Evolutionary conservation across 2,797 vertebrate species (phyloP).

Genomic region (Apogon hyalosoma): DNA sequence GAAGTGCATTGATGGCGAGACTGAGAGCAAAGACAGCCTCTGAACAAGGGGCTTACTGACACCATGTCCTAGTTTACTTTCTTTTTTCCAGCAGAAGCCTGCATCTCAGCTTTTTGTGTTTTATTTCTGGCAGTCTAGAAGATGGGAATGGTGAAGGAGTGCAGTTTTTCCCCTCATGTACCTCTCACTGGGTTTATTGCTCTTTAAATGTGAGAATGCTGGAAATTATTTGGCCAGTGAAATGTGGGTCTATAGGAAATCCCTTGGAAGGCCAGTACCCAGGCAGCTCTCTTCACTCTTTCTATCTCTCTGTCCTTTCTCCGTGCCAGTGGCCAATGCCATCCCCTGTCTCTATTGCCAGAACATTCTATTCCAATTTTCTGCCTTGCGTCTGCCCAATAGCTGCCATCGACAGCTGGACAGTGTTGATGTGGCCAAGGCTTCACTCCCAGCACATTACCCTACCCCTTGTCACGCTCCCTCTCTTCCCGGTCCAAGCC

Average conservation of each 20-base stretch:
- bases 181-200: constrained; percentile 79
- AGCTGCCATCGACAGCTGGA: constrained; percentile 84
- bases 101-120: constrained; percentile 67
- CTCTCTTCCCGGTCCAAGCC: constrained; percentile 82
- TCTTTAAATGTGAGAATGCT: constrained; percentile 81
- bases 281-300: constrained; percentile 61
- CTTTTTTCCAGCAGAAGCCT: constrained; percentile 59
- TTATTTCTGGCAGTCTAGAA: constrained; percentile 74
- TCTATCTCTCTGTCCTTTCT: constrained; percentile 72
- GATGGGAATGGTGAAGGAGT: constrained; percentile 65
- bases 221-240: constrained; percentile 74
- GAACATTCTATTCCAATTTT: constrained; percentile 85
- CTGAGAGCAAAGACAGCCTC: constrained; percentile 72
- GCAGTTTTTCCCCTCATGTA: constrained; percentile 62
- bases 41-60: constrained; percentile 71
- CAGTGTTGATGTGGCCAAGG: constrained; percentile 80
- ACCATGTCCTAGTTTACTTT: constrained; percentile 79
- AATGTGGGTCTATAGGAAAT: constrained; percentile 82
- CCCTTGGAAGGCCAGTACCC: constrained; percentile 78
- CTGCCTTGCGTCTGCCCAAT: constrained; percentile 80
- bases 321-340: constrained; percentile 80
- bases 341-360: constrained; percentile 77
- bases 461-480: constrained; percentile 80
- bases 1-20: constrained; percentile 70
- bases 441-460: constrained; percentile 82